phyloP scores from a whole-genome alignment of 2,797 vertebrate species.

The Heteromormyrus szaboi region DNA sequence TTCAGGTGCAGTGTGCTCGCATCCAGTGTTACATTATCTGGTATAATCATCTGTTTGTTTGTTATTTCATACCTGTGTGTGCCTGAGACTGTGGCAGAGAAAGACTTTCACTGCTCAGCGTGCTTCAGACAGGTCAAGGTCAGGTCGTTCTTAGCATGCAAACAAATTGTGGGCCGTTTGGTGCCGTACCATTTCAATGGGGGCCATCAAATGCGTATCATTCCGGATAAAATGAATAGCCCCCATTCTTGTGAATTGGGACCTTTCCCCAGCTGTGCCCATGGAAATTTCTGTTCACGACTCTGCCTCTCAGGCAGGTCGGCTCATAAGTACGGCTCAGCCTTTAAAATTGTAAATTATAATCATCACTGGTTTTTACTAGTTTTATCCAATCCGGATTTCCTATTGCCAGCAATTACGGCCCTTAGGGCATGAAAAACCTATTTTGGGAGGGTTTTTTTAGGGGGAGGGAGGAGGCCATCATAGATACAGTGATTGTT shows the following conservation, averaged over 20 bases:
- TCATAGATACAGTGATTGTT: background rate
- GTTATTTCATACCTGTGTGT: background rate
- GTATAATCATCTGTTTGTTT: background rate
- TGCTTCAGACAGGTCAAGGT: slow-evolving; percentile 66
- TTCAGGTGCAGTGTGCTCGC: background rate
- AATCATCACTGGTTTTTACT: slow-evolving; percentile 39
- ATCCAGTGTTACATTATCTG: background rate
- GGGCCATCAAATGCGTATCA: slow-evolving; percentile 7
- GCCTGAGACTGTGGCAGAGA: background rate
- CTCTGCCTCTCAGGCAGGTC: slow-evolving; percentile 59
- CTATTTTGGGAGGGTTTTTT: background rate
- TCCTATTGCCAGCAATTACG: background rate
- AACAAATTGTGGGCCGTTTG: slow-evolving; percentile 1
- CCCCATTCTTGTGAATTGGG: slow-evolving; percentile 2
- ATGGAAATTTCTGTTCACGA: slow-evolving; percentile 59
- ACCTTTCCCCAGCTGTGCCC: slow-evolving; percentile 45
- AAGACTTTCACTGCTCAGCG: slow-evolving; percentile 55
- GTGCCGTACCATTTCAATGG: slow-evolving; percentile 11
- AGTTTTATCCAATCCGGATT: background rate
- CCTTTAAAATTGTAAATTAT: slow-evolving; percentile 61
- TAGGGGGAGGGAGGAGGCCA: background rate
- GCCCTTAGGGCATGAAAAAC: background rate
- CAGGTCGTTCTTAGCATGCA: slow-evolving; percentile 49
- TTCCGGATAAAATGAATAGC: slow-evolving; percentile 16
- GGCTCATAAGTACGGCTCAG: slow-evolving; percentile 49